phyloP scores from a whole-genome alignment of 1,140 invertebrate species.

The Lepidurus arcticus region DNA sequence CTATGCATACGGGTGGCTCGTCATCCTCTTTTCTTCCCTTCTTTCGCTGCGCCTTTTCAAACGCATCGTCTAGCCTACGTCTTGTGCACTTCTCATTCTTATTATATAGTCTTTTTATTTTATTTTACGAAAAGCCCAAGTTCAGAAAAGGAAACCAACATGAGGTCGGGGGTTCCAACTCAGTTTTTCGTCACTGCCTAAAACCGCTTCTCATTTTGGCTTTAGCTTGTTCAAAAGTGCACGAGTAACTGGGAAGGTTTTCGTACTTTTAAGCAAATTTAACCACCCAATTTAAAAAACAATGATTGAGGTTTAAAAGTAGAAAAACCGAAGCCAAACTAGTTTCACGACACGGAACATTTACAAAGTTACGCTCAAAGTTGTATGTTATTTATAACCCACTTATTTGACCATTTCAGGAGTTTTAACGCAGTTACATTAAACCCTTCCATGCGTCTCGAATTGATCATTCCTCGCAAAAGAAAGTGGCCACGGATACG shows the following conservation, averaged over 20 bases:
- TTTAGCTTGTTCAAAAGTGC: too few species aligned
- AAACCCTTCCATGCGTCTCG: too few species aligned
- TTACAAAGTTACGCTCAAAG: too few species aligned
- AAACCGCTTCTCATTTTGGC: neutral
- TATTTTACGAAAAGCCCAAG: neutral
- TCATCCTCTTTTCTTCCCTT: neutral
- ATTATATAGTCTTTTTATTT: neutral
- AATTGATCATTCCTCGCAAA: too few species aligned
- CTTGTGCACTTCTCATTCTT: neutral
- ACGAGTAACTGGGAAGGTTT: too few species aligned
- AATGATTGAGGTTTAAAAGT: too few species aligned
- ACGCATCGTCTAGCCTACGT: neutral
- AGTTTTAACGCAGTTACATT: too few species aligned
- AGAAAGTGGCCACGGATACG: too few species aligned
- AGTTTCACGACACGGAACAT: neutral
- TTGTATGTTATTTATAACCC: too few species aligned
- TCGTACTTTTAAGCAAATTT: too few species aligned
- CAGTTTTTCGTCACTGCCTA: neutral
- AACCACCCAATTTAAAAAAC: too few species aligned
- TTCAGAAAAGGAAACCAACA: neutral
- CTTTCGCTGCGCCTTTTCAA: neutral
- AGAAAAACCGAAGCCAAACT: neutral
- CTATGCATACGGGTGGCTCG: neutral
- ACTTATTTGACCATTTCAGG: too few species aligned
- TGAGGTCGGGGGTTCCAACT: slow-evolving; percentile 6